Conservation (phyloP, 2,888 invertebrate species). For the Eristalis intricaria region DNA sequence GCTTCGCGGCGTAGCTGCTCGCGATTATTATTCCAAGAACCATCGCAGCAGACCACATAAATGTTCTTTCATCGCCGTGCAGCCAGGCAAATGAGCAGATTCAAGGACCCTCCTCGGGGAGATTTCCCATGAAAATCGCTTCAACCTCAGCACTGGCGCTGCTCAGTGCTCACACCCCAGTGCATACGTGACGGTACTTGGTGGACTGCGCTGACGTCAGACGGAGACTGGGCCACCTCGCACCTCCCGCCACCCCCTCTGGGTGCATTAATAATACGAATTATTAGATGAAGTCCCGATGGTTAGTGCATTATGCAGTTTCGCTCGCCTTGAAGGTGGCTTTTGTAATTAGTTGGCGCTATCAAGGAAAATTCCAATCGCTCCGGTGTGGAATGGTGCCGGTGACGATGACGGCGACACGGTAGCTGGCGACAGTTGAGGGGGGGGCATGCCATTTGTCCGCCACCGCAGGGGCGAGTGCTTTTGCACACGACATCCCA, state of each 20-base stretch:
- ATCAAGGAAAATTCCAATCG: conserved; percentile 10
- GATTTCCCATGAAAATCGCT: conserved; percentile 56
- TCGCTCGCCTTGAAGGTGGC: conserved; percentile 13
- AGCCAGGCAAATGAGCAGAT: conserved; percentile 61
- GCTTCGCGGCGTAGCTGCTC: not conserved
- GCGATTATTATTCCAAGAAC: conserved; percentile 56
- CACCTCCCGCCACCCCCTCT: too few relatives aligned
- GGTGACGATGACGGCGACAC: not conserved
- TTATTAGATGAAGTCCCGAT: conserved; percentile 62
- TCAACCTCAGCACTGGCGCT: conserved; percentile 1
- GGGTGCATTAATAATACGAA: conserved; percentile 46
- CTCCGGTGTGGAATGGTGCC: not conserved
- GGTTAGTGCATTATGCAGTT: conserved; percentile 55
- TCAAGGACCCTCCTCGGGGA: conserved; percentile 60
- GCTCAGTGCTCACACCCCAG: not conserved
- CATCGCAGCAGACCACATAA: conserved; percentile 25
- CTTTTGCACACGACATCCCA: conserved; percentile 13
- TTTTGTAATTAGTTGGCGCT: conserved; percentile 39
- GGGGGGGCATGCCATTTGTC: too few relatives aligned
- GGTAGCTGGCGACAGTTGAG: not conserved
- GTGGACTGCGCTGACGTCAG: conserved; percentile 1
- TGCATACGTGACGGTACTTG: not conserved
- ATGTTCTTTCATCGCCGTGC: conserved; percentile 33
- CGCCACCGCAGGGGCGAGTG: not conserved
- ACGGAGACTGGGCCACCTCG: too few relatives aligned